Percentiles rank a stretch among this genome's conserved stretches.
phyloP scores from a whole-genome alignment of 1,140 invertebrate genomes.

The Heliconius hewitsoni region DNA sequence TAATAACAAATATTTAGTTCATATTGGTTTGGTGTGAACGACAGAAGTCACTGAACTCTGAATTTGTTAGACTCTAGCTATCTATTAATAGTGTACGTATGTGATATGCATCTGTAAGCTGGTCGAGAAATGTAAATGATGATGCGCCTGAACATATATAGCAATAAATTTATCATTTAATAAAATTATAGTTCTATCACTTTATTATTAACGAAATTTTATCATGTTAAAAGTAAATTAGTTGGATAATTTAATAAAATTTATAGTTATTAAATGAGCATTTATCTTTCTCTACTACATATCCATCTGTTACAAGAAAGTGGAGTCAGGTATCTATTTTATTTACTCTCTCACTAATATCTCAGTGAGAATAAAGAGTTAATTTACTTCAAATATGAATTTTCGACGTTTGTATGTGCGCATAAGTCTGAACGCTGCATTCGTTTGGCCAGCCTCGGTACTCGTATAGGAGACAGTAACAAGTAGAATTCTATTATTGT shows the following conservation, averaged over 20 bases:
- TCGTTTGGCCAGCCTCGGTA: background rate
- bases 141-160: background rate
- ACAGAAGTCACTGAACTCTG: background rate
- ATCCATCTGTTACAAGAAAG: background rate
- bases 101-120: conserved; percentile 2
- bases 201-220: background rate
- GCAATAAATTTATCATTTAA: background rate
- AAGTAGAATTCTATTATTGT: conserved; percentile 62
- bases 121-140: background rate
- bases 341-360: background rate
- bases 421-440: background rate
- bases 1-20: conserved; percentile 1
- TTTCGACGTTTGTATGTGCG: conserved; percentile 11
- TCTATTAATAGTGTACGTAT: background rate
- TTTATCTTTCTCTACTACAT: no score
- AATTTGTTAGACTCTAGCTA: background rate
- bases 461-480: conserved; percentile 7
- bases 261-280: no score
- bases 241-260: no score
- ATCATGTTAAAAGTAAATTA: background rate
- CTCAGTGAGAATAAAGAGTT: background rate
- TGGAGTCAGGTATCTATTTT: background rate
- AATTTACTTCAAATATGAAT: conserved; percentile 17
- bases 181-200: no score
- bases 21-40: background rate